Conservation (phyloP, 2,797 vertebrate species). For the Onychomys torridus region DNA sequence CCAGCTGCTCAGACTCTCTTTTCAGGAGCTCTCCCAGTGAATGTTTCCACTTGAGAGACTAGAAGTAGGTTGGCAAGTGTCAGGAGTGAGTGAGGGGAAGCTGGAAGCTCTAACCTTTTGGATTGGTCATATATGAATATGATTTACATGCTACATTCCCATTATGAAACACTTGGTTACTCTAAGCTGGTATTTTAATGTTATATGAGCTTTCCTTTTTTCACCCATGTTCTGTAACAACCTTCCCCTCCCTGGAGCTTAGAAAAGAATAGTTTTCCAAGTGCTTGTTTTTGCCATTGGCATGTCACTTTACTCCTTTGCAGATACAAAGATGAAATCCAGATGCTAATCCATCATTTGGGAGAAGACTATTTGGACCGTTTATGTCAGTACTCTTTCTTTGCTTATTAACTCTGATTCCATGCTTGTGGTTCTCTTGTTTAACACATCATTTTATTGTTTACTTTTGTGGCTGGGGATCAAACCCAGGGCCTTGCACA, state of each 20-base stretch:
- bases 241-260: neutral
- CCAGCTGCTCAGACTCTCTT: neutral
- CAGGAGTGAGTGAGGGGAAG: neutral
- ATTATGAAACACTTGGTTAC: neutral
- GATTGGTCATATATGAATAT: neutral
- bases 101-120: neutral
- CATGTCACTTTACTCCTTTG: neutral
- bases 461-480: neutral
- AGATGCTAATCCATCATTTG: neutral
- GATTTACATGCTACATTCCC: neutral
- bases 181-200: neutral
- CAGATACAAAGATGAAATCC: neutral
- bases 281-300: neutral
- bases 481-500: neutral
- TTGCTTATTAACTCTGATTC: neutral
- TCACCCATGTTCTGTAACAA: neutral
- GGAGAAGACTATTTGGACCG: neutral
- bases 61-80: neutral
- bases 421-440: neutral
- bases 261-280: neutral
- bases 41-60: neutral
- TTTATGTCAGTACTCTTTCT: neutral
- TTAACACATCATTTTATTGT: neutral
- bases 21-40: neutral
- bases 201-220: neutral